Evolutionary conservation across 2,888 invertebrate genomes (phyloP).

Genomic region (Dynastes grantii): DNA sequence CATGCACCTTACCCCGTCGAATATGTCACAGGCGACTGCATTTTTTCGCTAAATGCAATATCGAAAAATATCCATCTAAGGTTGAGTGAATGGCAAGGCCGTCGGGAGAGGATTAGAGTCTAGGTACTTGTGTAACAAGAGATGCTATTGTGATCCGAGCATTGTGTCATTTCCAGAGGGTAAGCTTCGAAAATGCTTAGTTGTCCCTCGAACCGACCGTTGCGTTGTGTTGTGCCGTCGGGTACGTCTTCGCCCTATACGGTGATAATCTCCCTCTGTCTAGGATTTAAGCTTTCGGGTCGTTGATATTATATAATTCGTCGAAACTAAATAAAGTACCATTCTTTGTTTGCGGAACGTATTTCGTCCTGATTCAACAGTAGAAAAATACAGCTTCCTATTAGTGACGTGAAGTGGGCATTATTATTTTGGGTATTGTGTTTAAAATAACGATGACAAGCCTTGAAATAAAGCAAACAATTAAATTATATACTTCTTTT

Average conservation of each 20-base stretch:
- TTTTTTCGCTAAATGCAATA: conserved; percentile 52
- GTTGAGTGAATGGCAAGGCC: conserved; percentile 63
- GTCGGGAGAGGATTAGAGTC: conserved; percentile 65
- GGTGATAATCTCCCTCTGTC: conserved; percentile 21
- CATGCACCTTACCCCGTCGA: neutral
- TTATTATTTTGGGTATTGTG: too few species aligned
- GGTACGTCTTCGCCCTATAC: neutral
- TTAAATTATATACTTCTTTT: too few species aligned
- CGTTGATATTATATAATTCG: conserved; percentile 6
- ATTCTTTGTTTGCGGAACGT: neutral
- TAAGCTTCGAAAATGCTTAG: conserved; percentile 63
- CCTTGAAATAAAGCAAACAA: too few species aligned
- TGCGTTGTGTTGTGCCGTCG: conserved; percentile 28
- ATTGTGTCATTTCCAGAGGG: conserved; percentile 68
- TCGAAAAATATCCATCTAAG: conserved; percentile 61
- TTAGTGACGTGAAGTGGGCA: too few species aligned
- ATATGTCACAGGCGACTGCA: conserved; percentile 21
- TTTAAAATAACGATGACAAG: too few species aligned
- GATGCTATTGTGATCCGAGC: conserved; percentile 56
- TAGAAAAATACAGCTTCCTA: neutral
- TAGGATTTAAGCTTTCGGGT: conserved; percentile 47
- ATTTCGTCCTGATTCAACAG: neutral
- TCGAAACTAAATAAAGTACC: neutral
- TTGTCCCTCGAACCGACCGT: conserved; percentile 55
- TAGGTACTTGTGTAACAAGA: conserved; percentile 63